Evolutionary conservation across 2,113 vertebrate species (phyloP).

Genomic region (Nipponia nippon): DNA sequence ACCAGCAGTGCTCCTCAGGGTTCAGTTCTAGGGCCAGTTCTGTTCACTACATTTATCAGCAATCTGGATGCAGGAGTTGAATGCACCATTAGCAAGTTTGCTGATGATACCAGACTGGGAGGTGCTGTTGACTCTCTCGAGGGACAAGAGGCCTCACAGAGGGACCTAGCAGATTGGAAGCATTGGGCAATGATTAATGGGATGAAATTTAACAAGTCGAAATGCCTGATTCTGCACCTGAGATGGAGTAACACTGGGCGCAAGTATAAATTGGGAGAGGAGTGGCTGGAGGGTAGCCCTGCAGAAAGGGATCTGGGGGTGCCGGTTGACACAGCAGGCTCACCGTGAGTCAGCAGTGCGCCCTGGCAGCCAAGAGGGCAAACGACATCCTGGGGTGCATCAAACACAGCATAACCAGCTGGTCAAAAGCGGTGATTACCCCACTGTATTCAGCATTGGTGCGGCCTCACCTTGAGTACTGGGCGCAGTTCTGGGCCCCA

Average conservation of each 20-base stretch:
- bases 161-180: neutral
- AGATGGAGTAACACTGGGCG: accelerated
- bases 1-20: neutral
- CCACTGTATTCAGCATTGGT: accelerated
- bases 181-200: accelerated
- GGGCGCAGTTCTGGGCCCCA: neutral
- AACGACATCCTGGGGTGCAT: accelerated
- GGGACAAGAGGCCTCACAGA: neutral
- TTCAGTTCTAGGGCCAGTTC: neutral
- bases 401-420: neutral
- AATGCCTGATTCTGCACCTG: neutral
- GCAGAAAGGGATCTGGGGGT: neutral
- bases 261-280: neutral
- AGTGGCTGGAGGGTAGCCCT: neutral
- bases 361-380: neutral
- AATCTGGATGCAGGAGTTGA: neutral
- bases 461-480: accelerated
- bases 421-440: neutral
- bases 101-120: neutral
- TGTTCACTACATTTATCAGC: neutral
- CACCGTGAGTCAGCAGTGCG: accelerated
- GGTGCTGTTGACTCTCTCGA: neutral
- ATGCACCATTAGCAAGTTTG: neutral
- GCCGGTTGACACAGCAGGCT: neutral
- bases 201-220: neutral